Percentiles rank a stretch among this genome's conserved stretches.
These are phyloP conservation scores for Gadus chalcogrammus DNA, from an alignment of 2,113 vertebrate genomes.

Conservation along the genomic window DNA sequence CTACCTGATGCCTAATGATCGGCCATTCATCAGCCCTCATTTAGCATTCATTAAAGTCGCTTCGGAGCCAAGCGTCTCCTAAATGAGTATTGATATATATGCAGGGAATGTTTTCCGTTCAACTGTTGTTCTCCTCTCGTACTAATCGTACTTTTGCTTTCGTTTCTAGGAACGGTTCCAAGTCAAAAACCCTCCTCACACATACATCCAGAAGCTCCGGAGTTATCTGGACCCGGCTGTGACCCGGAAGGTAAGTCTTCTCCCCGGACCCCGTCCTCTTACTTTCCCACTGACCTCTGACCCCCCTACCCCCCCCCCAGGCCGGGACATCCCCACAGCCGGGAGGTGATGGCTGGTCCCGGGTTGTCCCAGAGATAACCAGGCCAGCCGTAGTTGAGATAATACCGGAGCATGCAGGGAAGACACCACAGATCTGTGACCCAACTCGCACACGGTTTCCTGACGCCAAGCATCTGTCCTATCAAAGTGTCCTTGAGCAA, in stretches of 20 bases:
- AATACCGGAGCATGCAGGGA: no score
- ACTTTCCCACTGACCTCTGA: conserved; percentile 22
- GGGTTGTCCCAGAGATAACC: background rate
- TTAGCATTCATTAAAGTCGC: no score
- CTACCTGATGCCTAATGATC: no score
- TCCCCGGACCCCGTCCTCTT: conserved; percentile 32
- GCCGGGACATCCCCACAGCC: conserved; percentile 51
- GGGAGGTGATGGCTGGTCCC: conserved; percentile 30
- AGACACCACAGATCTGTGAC: no score
- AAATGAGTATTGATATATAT: background rate
- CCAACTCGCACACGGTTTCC: no score
- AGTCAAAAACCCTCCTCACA: conserved; percentile 97
- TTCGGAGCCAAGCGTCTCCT: no score
- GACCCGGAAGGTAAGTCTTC: conserved; percentile 87
- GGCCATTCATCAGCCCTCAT: no score
- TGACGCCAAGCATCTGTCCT: no score
- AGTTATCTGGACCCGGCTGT: conserved; percentile 95
- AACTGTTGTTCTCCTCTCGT: conserved; percentile 2
- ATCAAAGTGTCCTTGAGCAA: no score
- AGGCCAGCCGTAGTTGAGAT: no score
- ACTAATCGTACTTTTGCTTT: conserved; percentile 23
- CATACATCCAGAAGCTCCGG: conserved; percentile 92
- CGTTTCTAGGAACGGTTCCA: conserved; percentile 88
- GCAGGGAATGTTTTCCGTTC: background rate
- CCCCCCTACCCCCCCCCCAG: conserved; percentile 38